phyloP scores from a whole-genome alignment of 2,113 vertebrate genomes.

The Rhinolophus sinicus region DNA sequence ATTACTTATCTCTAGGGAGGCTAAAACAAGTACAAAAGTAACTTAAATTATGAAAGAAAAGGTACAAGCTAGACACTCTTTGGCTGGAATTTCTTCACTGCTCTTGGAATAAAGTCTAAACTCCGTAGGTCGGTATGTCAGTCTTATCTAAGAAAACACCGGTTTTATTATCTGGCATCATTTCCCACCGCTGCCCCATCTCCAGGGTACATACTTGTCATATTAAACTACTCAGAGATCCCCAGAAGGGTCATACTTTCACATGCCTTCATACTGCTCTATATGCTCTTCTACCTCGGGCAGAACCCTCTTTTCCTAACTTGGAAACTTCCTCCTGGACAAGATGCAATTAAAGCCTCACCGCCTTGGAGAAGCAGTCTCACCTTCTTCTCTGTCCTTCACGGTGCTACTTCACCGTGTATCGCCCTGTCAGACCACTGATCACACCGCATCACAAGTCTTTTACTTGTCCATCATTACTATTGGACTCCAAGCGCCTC shows the following conservation, averaged over 20 bases:
- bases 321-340: neutral
- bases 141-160: neutral
- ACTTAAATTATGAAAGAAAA: constrained; percentile 46
- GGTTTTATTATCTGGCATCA: neutral
- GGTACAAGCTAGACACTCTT: neutral
- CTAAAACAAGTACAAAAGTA: constrained; percentile 15
- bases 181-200: neutral
- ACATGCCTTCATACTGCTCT: neutral
- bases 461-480: neutral
- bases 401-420: neutral
- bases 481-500: neutral
- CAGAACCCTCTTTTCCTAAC: neutral
- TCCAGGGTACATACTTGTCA: neutral
- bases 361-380: neutral
- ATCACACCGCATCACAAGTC: neutral
- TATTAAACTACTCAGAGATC: neutral
- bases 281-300: neutral
- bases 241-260: neutral
- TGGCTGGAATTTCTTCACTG: neutral
- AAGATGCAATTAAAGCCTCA: neutral
- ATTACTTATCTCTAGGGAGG: neutral
- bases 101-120: neutral
- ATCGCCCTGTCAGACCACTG: neutral
- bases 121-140: neutral
- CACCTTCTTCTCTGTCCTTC: neutral